Base-by-base conservation (phyloP, 2,113 vertebrate genomes). In the Chlamydotis undulata region DNA sequence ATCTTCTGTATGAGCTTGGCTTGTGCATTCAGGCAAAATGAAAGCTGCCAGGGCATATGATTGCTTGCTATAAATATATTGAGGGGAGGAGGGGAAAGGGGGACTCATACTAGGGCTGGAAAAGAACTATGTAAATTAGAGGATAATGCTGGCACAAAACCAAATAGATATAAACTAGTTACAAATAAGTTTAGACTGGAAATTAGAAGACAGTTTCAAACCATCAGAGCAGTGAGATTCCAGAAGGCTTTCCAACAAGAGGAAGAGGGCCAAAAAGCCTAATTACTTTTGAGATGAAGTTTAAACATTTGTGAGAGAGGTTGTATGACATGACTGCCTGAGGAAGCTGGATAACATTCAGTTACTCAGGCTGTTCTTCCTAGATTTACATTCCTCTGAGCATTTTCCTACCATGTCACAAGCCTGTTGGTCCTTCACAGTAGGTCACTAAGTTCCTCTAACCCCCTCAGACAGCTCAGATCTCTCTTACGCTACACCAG, bases 1-100 rank as follows among this genome's bases (percentile, higher is more conserved):
- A 60, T 87, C 83, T 90, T 80, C 79, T 79, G 41, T 29, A 57
- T 69, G 83, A 93, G 69, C 69, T 82, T 84, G 81, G 74, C 63
- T 92, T 96, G 91, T 93, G 93, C 87, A 89, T 71, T 95, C 69
- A 76, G 69, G 91, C 93, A 96, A 93, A 96, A 94, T 91, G 87
- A 94, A 95, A 96, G 65, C 83, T 95, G 93, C 89, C 93, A 96
- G 93, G 89, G 91, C 89, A 91, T 94, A 69, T 89, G 94, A 96
- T 84, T 95, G 19, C 81, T 94, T 95, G 74, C 94, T 96, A 92
- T 89, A 95, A 96, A 96, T 96, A 93, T 22, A 95, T 45, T 4
- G 21, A 68, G 39, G 45, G 87, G 26, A 64, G 91, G 77, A 93
- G 53, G 55, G 52, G 69, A 68, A 80, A 87, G 0, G 2, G n/a